Conservation (phyloP, 2,113 vertebrate genomes). For the Hemiscyllium ocellatum region DNA sequence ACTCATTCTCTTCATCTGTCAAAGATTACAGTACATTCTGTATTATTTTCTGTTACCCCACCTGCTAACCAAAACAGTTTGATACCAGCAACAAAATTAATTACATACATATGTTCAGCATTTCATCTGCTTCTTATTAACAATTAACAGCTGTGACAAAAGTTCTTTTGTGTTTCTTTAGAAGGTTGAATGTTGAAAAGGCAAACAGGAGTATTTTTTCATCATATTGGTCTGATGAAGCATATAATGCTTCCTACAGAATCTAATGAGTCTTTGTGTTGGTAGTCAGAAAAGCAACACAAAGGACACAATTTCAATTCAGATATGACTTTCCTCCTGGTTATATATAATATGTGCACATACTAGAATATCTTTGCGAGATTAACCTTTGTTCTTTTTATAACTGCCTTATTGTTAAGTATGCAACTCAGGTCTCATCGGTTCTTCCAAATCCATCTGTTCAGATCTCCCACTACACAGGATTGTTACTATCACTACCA, state of each 20-base stretch:
- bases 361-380: background rate
- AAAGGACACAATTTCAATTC: slow-evolving; percentile 21
- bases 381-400: background rate
- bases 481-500: background rate
- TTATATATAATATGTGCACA: background rate
- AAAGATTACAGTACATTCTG: slow-evolving; percentile 23
- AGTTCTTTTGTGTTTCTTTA: slow-evolving; percentile 30
- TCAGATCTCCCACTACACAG: background rate
- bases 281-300: background rate
- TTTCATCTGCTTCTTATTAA: slow-evolving; percentile 36
- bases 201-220: slow-evolving; percentile 26
- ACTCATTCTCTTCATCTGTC: slow-evolving; percentile 7
- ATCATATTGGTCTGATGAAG: background rate
- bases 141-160: slow-evolving; percentile 35
- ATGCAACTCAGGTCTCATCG: background rate
- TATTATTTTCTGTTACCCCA: slow-evolving; percentile 32
- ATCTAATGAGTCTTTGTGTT: slow-evolving; percentile 14
- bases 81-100: slow-evolving; percentile 36
- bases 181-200: slow-evolving; percentile 31
- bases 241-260: slow-evolving; percentile 5
- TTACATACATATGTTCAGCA: slow-evolving; percentile 29
- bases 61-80: slow-evolving; percentile 37
- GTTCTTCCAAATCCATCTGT: background rate
- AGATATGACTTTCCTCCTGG: background rate
- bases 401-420: background rate